Evolutionary conservation across 2,888 invertebrate genomes (phyloP).

Genomic region (Pachycephus smyrnensis): DNA sequence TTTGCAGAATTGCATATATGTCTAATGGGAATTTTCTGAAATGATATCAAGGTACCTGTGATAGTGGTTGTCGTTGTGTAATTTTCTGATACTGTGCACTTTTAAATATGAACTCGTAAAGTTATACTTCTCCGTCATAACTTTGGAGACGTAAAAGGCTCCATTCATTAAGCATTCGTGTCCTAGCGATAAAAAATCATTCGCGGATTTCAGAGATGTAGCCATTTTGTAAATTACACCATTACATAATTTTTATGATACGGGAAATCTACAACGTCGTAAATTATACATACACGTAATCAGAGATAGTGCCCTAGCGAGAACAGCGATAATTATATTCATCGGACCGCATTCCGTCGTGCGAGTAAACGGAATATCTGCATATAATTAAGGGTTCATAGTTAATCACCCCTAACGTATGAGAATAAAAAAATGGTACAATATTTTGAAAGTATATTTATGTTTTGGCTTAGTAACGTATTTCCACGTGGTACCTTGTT

Average conservation of each 20-base stretch:
- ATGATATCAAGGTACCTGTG: background rate
- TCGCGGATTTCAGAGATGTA: background rate
- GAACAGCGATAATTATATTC: background rate
- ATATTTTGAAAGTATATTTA: background rate
- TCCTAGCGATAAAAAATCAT: background rate
- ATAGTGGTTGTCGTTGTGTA: no score
- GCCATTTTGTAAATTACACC: background rate
- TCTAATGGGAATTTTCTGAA: background rate
- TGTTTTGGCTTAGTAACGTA: background rate
- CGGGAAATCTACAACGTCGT: background rate
- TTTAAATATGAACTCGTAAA: no score
- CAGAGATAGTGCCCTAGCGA: background rate
- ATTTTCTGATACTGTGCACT: no score
- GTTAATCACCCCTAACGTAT: background rate
- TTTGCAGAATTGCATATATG: background rate
- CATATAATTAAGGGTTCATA: background rate
- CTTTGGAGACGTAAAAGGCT: background rate
- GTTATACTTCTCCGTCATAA: no score
- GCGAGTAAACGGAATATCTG: background rate
- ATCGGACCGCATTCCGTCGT: background rate
- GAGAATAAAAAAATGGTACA: background rate
- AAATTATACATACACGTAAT: background rate
- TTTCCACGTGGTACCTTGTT: background rate
- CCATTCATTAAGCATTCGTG: background rate
- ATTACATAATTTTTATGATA: background rate